phyloP scores from a whole-genome alignment of 2,797 vertebrate genomes.

The Choloepus didactylus region DNA sequence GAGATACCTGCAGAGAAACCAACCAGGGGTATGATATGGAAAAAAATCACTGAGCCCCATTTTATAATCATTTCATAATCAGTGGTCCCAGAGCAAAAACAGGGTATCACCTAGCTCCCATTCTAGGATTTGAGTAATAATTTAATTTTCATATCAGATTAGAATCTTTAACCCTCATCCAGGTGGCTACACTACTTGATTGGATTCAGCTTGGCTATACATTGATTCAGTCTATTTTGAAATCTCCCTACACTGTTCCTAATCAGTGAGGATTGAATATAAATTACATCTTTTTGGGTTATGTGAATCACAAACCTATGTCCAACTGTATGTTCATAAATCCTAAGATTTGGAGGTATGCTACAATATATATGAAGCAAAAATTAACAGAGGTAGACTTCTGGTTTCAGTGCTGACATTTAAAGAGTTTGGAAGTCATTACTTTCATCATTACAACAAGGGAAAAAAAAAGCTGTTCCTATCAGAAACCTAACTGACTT shows the following conservation, averaged over 20 bases:
- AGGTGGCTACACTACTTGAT: not conserved
- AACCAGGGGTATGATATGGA: not conserved
- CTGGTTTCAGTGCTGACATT: no score
- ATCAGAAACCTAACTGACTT: no score
- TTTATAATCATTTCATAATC: not conserved
- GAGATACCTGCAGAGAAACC: slow-evolving; percentile 4
- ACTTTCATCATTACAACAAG: no score
- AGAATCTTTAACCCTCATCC: not conserved
- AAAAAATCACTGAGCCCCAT: not conserved
- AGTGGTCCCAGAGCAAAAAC: not conserved
- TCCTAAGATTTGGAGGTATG: not conserved
- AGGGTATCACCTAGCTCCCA: not conserved
- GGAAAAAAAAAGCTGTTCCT: no score
- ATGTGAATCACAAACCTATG: not conserved
- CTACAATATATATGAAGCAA: no score
- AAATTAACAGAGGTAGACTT: no score
- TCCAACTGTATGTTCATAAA: no score
- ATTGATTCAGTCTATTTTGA: not conserved
- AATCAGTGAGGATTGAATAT: slow-evolving; percentile 3
- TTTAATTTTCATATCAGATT: slow-evolving; percentile 9
- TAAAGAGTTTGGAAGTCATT: no score
- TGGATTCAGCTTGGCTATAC: not conserved
- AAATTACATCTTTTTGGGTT: not conserved
- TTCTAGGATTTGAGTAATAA: not conserved
- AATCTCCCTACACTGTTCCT: not conserved